Percentiles rank a stretch among this genome's conserved stretches.
Evolutionary conservation across 2,113 vertebrate genomes (phyloP).

Genomic region (Cacatua alba): DNA sequence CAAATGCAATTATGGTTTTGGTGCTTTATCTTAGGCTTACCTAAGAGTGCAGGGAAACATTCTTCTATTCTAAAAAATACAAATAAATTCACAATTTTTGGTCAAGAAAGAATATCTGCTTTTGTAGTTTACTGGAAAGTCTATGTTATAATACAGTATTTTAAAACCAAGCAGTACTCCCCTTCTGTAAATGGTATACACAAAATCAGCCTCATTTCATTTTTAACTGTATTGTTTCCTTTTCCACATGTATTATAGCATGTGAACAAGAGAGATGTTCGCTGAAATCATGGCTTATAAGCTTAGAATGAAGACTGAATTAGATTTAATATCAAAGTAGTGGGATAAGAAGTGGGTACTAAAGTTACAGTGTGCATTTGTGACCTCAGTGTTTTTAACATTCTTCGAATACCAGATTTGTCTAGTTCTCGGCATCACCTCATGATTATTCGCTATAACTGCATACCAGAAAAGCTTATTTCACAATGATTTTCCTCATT

Average conservation of each 20-base stretch:
- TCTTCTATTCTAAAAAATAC: neutral
- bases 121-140: neutral
- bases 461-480: constrained; percentile 69
- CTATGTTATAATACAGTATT: neutral
- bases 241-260: neutral
- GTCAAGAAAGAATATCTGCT: neutral
- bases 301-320: constrained; percentile 35
- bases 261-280: neutral
- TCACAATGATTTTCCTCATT: constrained; percentile 60
- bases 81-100: neutral
- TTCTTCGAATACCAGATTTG: constrained; percentile 60
- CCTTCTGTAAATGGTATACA: neutral
- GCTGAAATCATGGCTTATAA: constrained; percentile 3
- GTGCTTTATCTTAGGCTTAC: neutral
- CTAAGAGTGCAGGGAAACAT: neutral
- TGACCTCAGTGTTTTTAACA: constrained; percentile 49
- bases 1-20: neutral
- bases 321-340: constrained; percentile 49
- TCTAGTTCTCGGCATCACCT: constrained; percentile 57
- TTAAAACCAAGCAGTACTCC: neutral
- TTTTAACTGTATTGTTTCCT: neutral
- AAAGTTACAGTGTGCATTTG: constrained; percentile 39
- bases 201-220: neutral
- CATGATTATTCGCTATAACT: constrained; percentile 64
- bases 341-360: constrained; percentile 39